These are phyloP conservation scores for Limnephilus auricula DNA, from an alignment of 2,888 invertebrate genomes.

Conservation along the genomic window DNA sequence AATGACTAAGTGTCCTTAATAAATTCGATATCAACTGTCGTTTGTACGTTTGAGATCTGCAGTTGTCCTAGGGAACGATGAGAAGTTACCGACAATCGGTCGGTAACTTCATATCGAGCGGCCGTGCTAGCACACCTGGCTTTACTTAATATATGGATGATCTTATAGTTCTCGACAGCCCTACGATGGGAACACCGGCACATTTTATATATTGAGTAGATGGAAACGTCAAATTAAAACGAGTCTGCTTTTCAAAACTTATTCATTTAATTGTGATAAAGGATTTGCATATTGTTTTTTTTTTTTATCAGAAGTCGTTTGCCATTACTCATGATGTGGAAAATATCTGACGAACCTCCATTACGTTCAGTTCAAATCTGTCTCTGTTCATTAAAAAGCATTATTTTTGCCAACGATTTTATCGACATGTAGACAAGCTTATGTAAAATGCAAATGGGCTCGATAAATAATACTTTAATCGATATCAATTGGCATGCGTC, in stretches of 20 bases:
- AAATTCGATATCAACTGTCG: no score
- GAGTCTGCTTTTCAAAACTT: neutral
- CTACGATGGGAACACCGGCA: neutral
- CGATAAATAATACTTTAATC: neutral
- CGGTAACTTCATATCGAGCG: no score
- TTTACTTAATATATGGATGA: no score
- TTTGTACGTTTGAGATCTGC: no score
- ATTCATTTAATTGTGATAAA: no score
- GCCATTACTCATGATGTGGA: neutral
- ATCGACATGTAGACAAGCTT: neutral
- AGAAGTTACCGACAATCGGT: no score
- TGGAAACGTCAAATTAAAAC: neutral
- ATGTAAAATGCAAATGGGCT: neutral
- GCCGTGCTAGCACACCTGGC: no score
- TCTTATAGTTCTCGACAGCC: no score
- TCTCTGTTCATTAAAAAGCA: neutral
- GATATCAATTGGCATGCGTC: neutral
- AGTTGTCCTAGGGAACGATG: no score
- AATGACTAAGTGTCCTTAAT: no score
- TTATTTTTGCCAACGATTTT: neutral
- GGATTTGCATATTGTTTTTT: neutral
- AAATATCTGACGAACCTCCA: neutral
- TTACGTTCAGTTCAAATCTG: neutral
- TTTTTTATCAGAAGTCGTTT: neutral
- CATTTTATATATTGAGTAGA: neutral